These are phyloP conservation scores for Pedicia rivosa DNA, from an alignment of 2,888 invertebrate genomes.

Conservation along the genomic window DNA sequence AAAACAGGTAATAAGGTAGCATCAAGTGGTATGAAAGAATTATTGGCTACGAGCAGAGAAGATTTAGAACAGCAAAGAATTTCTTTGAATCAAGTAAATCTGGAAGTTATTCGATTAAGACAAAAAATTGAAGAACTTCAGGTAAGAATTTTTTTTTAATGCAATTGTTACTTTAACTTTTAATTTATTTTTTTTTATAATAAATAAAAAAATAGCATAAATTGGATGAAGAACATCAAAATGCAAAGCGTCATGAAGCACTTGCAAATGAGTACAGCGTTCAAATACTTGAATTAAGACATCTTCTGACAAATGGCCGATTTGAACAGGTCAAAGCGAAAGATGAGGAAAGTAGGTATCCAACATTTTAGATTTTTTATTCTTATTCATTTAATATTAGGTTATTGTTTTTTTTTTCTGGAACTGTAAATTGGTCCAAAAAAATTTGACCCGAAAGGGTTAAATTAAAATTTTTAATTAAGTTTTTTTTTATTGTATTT, in stretches of 20 bases:
- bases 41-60: slow-evolving; percentile 37
- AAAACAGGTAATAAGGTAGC: slow-evolving; percentile 32
- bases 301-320: slow-evolving; percentile 24
- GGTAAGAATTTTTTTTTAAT: slow-evolving; percentile 15
- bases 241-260: slow-evolving; percentile 19
- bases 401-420: too few relatives aligned
- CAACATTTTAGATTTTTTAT: slow-evolving; percentile 8
- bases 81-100: slow-evolving; percentile 19
- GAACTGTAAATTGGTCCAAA: too few relatives aligned
- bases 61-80: slow-evolving; percentile 34
- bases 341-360: slow-evolving; percentile 10
- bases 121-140: slow-evolving; percentile 20
- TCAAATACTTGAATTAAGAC: slow-evolving; percentile 24
- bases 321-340: slow-evolving; percentile 19
- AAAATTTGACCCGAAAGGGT: too few relatives aligned
- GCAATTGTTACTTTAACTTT: background rate
- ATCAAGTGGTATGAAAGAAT: slow-evolving; percentile 37
- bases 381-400: too few relatives aligned
- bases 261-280: slow-evolving; percentile 22
- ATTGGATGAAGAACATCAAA: slow-evolving; percentile 19
- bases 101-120: slow-evolving; percentile 22
- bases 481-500: too few relatives aligned
- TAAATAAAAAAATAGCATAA: slow-evolving; percentile 20
- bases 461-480: too few relatives aligned
- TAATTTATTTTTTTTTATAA: slow-evolving; percentile 5